Evolutionary conservation across 2,888 invertebrate species (phyloP), one percentile per base, ranked within the genome.

Genomic region (Osmoderma eremita): DNA sequence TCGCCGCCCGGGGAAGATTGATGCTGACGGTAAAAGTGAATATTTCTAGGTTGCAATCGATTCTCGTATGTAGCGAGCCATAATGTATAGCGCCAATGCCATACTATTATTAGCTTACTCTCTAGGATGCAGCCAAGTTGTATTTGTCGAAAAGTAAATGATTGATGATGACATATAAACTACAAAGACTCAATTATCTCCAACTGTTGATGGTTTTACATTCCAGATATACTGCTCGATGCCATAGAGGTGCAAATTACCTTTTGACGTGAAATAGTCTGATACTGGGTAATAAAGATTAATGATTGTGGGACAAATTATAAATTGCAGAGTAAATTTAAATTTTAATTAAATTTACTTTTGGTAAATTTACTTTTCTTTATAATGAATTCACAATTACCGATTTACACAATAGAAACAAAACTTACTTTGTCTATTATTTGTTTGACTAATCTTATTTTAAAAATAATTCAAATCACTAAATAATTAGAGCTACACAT

Each of bases 11-110:
- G 30, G 10, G 20, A 39, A 65, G 65, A 65, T 65, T 65, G 65
- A 65, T 65, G 64, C 51, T 51, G 56, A 39, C 48, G 22, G 45
- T 61, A 49, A 65, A 65, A 65, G 65, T 65, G 56, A 54, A 56
- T 58, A 45, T 65, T 54, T 38, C 38, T 54, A 36, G 24, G 45
- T 12, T 45, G 45, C 30, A 61, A 61, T 61, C 48, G 24, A 61
- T 45, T 61, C 45, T 45, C 45, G 30, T 24, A 61, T 10, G 45
- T 45, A 30, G 58, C 10, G 17, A 45, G 45, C 24, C 58, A 45
- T 61, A 45, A 61, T 45, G 58, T 45, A 61, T 61, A 30, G 45
- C 17, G 45, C 58, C 45, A 45, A 48, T 45, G 30, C 58, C 17
- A 61, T 24, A 36, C 58, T 18, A 45, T 61, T 61, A 61, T 61